Base-by-base conservation (phyloP, 2,113 vertebrate genomes). In the Megatriorchis doriae region DNA sequence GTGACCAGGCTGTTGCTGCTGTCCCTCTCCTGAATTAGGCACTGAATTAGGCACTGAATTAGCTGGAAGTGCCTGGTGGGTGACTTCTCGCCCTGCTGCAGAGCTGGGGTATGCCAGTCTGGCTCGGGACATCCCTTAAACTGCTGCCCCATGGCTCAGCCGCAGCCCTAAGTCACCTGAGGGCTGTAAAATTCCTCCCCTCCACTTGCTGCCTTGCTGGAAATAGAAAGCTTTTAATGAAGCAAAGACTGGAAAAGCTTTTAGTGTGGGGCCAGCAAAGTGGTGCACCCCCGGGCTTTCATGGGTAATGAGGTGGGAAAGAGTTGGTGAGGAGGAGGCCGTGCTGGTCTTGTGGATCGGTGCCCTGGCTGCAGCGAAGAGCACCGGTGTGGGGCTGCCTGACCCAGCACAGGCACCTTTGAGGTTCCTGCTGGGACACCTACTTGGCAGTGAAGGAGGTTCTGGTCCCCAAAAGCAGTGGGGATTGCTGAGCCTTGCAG, bases 211-310 rank as follows among this genome's bases (percentile, higher is more conserved):
- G 40, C 68, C 61, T 59, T 3, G 1, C 81, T 95, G 91, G 43
- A 96, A 95, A 96, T 85, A 81, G 91, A 93, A 94, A 85, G 89
- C 89, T 93, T 96, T 94, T 91, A 94, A 55, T 10, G 1, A 53
- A 85, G 47, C 42, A 40, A 58, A 66, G 89, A 45, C 73, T 10
- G 1, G 81, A 74, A 91, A 79, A 85, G 73, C 84, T 95, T 87
- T 85, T 47, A 67, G 73, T 93, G 65, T 16, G 0, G 56, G 25
- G n/a, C 50, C 52, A 55, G 83, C 20, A 55, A 80, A 72, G 83
- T 0, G 0, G 9, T 4, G 31, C 36, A 2, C 59, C 63, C 61
- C n/a, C 3, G 71, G 75, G 93, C 77, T 68, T 75, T 58, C 0
- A 1, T 43, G 61, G 34, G 73, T 65, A 63, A 91, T 25, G 89